Evolutionary conservation across 2,888 invertebrate species (phyloP).

Genomic region (Calameuta pallipes): DNA sequence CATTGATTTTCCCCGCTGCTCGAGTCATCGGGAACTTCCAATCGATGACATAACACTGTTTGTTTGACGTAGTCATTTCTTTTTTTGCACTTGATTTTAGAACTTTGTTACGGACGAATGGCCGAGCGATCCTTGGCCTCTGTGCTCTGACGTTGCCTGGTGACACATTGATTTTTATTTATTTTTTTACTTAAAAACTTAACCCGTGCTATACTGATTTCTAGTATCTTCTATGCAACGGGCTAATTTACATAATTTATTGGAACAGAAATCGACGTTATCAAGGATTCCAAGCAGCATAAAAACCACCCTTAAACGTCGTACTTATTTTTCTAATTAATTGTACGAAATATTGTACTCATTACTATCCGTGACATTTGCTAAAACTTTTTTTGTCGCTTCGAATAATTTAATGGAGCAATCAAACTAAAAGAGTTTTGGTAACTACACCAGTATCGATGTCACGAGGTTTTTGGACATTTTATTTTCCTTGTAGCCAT

Average conservation of each 20-base stretch:
- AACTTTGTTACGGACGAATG: neutral
- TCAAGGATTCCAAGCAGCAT: neutral
- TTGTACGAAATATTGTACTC: neutral
- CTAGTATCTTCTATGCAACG: neutral
- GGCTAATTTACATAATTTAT: neutral
- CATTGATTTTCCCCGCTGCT: slow-evolving; percentile 27
- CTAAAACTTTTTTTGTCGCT: neutral
- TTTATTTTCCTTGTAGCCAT: neutral
- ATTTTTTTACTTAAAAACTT: neutral
- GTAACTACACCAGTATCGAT: neutral
- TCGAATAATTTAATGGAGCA: neutral
- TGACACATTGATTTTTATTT: neutral
- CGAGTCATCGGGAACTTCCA: slow-evolving; percentile 17
- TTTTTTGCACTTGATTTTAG: neutral
- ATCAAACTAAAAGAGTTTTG: neutral
- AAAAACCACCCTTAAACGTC: neutral
- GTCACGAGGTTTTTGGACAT: neutral
- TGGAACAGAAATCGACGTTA: neutral
- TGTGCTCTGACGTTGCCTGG: neutral
- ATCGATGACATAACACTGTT: neutral
- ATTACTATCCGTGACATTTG: neutral
- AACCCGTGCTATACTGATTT: neutral
- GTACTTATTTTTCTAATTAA: neutral
- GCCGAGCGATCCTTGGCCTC: slow-evolving; percentile 1
- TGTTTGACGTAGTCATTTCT: neutral